Base-by-base conservation (phyloP, 2,888 invertebrate species). In the Erpobdella octoculata region DNA sequence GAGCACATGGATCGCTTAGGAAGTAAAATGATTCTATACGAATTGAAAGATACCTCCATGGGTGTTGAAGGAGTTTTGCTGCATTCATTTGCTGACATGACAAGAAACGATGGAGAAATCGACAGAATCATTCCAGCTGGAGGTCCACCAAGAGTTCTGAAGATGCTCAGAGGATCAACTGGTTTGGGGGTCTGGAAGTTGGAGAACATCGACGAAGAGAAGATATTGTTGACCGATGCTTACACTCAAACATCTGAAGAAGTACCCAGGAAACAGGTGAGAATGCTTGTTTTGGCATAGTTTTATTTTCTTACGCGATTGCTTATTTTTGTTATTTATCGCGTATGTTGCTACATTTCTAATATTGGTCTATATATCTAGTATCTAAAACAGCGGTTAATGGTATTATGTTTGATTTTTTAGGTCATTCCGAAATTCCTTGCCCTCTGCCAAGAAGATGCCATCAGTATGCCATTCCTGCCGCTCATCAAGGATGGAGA, bases 391-490 rank as follows among this genome's bases (percentile, higher is more conserved):
- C 21, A 46, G 6, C 3, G 12, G 8, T 4, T 53, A 1, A n/a
- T 53, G 1, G 5, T 12, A 28, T 4, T 3, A 9, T 53, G 53
- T n/a, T 12, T 18, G 5, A n/a, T 1, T 12, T 1, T 53, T 1
- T n/a, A 70, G 70, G 64, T 72, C 53, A 71, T 72, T 36, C 62
- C 70, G 18, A 64, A 64, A 58, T 73, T 73, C 69, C 46, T 58
- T 4, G 36, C 35, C n/a, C 53, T 73, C 61, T 73, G 68, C 18
- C 62, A 67, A 25, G 73, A 73, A 64, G 73, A 73, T 21, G 73
- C 73, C 65, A 73, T 73, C 62, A 73, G 73, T 31, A 73, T 73
- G 73, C 71, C 73, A 15, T 73, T 73, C 69, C 64, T 73, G 62
- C 73, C 73, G 4, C 59, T 73, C 18, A 73, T 73, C 71, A 73